Evolutionary conservation across 2,888 invertebrate species (phyloP).

Genomic region (Tinea pellionella): DNA sequence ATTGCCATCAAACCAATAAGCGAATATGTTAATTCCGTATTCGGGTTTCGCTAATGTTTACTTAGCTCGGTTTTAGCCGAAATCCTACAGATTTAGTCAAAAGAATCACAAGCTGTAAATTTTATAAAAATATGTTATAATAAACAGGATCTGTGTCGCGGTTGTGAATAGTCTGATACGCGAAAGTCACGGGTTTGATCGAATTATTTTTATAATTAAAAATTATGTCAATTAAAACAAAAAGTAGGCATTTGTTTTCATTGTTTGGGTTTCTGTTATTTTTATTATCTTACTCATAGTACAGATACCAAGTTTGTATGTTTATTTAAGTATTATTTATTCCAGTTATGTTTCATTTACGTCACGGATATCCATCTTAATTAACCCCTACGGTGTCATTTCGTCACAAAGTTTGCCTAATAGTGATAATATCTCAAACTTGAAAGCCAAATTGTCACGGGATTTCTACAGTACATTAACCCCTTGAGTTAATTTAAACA

Average conservation of each 20-base stretch:
- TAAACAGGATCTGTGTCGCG: too few relatives aligned
- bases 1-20: conserved; percentile 7
- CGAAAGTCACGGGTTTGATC: too few relatives aligned
- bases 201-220: too few relatives aligned
- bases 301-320: too few relatives aligned
- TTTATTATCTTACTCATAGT: too few relatives aligned
- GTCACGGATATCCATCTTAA: neutral
- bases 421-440: conserved; percentile 1
- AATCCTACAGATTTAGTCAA: neutral
- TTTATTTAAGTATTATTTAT: too few relatives aligned
- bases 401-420: neutral
- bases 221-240: too few relatives aligned
- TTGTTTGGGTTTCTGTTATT: too few relatives aligned
- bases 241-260: too few relatives aligned
- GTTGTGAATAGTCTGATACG: too few relatives aligned
- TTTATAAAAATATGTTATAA: too few relatives aligned
- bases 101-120: too few relatives aligned
- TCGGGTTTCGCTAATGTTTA: neutral
- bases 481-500: neutral
- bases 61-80: neutral
- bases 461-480: neutral
- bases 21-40: conserved; percentile 8
- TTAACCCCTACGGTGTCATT: conserved; percentile 10
- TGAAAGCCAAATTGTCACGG: conserved; percentile 6
- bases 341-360: neutral